A percentile compares a stretch with the other conserved stretches of the same genome.
phyloP scores from a whole-genome alignment of 1,140 invertebrate species.

The Panagrolaimus sp. region DNA sequence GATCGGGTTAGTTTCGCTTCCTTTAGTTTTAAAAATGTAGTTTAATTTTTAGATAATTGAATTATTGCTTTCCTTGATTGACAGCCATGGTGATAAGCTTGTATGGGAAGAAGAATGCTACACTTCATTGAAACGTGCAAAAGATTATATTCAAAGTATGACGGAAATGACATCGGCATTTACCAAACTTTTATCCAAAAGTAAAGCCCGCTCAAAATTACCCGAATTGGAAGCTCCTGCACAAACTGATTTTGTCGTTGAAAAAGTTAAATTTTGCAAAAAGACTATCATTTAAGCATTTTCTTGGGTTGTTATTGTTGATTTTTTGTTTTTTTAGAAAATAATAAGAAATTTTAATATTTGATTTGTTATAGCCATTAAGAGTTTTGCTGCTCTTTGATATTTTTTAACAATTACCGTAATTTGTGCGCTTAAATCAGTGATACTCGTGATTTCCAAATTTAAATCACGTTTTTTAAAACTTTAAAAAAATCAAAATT shows the following conservation, averaged over 20 bases:
- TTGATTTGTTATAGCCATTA: too few relatives aligned
- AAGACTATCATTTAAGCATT: neutral
- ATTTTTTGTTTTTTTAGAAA: constrained; percentile 6
- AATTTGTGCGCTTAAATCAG: too few relatives aligned
- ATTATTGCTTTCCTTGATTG: neutral
- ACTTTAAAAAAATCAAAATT: too few relatives aligned
- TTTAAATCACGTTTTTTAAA: too few relatives aligned
- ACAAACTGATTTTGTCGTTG: neutral
- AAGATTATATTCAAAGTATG: constrained; percentile 16
- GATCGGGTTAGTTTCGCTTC: neutral
- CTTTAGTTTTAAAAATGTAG: neutral
- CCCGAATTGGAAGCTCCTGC: constrained; percentile 2
- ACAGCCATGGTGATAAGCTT: constrained; percentile 12
- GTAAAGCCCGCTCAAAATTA: neutral
- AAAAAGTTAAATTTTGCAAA: constrained; percentile 1
- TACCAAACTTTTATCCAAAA: constrained; percentile 5
- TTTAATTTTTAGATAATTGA: constrained; percentile 15
- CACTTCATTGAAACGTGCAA: neutral
- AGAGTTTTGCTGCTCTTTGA: too few relatives aligned
- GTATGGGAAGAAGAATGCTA: constrained; percentile 11
- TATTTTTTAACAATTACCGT: too few relatives aligned
- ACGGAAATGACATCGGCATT: constrained; percentile 6
- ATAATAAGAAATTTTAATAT: too few relatives aligned
- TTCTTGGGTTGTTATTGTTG: neutral
- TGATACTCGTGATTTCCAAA: too few relatives aligned